Conservation (phyloP, 2,888 invertebrate genomes). For the Frankliniella intonsa region DNA sequence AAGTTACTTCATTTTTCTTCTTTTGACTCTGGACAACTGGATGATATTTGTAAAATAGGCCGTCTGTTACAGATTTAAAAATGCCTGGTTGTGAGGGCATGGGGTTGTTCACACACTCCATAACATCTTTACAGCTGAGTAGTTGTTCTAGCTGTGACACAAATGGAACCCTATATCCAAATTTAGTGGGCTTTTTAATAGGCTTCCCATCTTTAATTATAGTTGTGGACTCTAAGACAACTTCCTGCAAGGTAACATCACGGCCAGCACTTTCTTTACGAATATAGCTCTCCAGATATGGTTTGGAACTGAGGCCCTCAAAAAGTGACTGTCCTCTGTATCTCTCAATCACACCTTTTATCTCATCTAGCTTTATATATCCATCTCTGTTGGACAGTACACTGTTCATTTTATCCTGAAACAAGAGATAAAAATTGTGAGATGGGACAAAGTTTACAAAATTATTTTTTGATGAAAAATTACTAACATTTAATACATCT, state of each 20-base stretch:
- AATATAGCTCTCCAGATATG: neutral
- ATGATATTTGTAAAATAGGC: neutral
- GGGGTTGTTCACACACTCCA: neutral
- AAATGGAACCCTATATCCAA: neutral
- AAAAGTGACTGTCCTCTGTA: neutral
- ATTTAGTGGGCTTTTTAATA: neutral
- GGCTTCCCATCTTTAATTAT: neutral
- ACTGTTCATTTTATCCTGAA: neutral
- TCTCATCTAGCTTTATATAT: neutral
- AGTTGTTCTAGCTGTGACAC: neutral
- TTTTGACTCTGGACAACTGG: neutral
- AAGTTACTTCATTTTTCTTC: neutral
- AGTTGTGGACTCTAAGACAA: neutral
- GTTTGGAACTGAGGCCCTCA: neutral
- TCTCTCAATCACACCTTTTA: neutral
- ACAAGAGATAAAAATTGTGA: neutral
- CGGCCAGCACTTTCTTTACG: neutral
- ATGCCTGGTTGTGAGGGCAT: neutral
- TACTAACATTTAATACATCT: no score
- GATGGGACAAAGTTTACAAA: neutral
- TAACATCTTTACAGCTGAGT: neutral
- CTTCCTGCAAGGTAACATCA: neutral
- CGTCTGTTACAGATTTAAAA: neutral
- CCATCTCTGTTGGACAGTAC: neutral
- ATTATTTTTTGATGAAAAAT: neutral